phyloP scores from a whole-genome alignment of 2,113 vertebrate genomes.

The Platysternon megacephalum region DNA sequence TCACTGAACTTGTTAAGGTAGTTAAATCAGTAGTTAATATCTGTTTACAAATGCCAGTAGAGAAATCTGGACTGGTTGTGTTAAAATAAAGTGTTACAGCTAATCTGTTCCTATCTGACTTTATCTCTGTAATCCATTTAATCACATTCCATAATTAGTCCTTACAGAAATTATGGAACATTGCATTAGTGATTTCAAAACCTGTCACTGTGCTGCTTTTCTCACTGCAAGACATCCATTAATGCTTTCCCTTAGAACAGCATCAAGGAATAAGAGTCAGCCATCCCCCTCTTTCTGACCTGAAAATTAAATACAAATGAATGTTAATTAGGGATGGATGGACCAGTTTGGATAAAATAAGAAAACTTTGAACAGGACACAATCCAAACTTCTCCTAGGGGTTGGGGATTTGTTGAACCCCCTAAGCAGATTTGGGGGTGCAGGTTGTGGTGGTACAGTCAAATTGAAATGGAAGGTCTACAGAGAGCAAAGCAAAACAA shows the following conservation, averaged over 20 bases:
- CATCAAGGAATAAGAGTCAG: not conserved
- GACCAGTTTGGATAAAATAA: not conserved
- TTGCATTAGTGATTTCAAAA: not conserved
- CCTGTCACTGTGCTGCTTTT: not conserved
- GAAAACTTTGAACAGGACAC: not conserved
- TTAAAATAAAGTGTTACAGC: not conserved
- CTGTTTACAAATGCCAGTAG: not conserved
- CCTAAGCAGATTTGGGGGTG: not conserved
- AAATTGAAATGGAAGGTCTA: not conserved
- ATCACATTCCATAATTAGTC: not conserved
- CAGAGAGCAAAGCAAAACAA: not conserved
- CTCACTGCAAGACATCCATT: not conserved
- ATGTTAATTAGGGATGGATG: not conserved
- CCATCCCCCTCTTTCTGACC: not conserved
- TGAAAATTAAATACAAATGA: not conserved
- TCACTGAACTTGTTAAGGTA: not conserved
- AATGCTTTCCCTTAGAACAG: not conserved
- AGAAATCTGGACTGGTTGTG: not conserved
- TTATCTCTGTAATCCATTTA: not conserved
- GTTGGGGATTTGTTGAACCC: not conserved
- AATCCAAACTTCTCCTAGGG: not conserved
- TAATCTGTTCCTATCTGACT: constrained; percentile 10
- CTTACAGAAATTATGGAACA: not conserved
- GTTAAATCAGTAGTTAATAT: not conserved
- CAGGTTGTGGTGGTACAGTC: not conserved